Evolutionary conservation across 2,797 vertebrate genomes (phyloP).

Genomic region (Falco novaeseelandiae): DNA sequence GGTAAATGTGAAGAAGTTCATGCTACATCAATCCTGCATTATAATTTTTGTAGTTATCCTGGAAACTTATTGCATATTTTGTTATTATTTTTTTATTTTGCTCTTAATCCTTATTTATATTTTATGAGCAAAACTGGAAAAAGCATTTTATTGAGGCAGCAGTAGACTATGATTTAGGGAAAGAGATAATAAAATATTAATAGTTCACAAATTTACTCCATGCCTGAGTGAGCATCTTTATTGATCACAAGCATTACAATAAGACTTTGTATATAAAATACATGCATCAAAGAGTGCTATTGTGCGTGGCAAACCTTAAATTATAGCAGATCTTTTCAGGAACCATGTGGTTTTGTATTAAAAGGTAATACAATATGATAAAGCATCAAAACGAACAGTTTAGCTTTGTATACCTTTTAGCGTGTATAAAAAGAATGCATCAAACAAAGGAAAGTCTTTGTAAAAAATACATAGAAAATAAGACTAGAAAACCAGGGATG

Average conservation of each 20-base stretch:
- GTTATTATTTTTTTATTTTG: not conserved
- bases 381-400: slow-evolving; percentile 16
- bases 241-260: slow-evolving; percentile 56
- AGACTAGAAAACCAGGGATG: not conserved
- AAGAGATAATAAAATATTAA: slow-evolving; percentile 64
- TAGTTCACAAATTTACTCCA: slow-evolving; percentile 61
- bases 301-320: slow-evolving; percentile 54
- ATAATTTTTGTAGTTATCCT: not conserved
- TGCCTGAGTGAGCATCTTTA: slow-evolving; percentile 53
- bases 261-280: slow-evolving; percentile 61
- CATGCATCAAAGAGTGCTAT: slow-evolving; percentile 9
- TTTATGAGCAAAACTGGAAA: not conserved
- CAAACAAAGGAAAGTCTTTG: not conserved
- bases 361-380: slow-evolving; percentile 6
- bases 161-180: slow-evolving; percentile 46
- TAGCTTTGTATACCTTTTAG: not conserved
- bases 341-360: slow-evolving; percentile 30
- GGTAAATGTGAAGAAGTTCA: not conserved
- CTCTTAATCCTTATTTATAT: not conserved
- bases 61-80: not conserved
- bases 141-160: slow-evolving; percentile 27
- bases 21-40: not conserved
- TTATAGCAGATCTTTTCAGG: slow-evolving; percentile 38
- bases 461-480: not conserved
- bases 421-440: not conserved